Evolutionary conservation across 2,888 invertebrate genomes (phyloP), one percentile per base, ranked within the genome.

Genomic region (Dryocosmus kuriphilus): DNA sequence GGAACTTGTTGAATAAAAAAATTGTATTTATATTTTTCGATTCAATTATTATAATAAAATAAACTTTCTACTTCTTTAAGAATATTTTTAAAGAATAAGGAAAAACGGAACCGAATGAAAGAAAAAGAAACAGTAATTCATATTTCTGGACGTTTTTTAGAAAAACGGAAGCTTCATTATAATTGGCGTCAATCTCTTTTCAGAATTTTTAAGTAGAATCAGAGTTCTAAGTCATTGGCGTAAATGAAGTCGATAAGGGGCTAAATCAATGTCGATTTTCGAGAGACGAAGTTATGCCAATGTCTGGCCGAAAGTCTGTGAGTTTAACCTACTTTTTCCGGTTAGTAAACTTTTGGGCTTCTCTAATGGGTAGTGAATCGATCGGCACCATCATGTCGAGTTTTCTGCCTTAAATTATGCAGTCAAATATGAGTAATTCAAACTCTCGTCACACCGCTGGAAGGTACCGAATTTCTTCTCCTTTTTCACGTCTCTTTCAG

Each of bases 321-420:
- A 79, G 79, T 81, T 83, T 79, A 82, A 83, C 83, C 80, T 82
- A 82, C 79, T 82, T 84, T 82, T 83, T 82, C 77, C 79, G 63
- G 62, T 76, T 76, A 77, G 77, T 78, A 79, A 85, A 81, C 79
- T 82, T 81, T 83, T 63, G 74, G 73, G 74, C 62, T 75, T 74
- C 80, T 74, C 79, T 82, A 83, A 85, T 81, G 76, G 78, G 74
- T 71, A 22, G 41, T 65, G 78, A 81, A 83, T 85, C 82, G 82
- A 85, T 77, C 77, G 46, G 27, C 67, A 67, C 46, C 46, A 67
- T 24, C 51, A 61, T 65, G 77, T 76, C 75, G 27, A 67, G 46
- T 67, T 67, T 67, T 27, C 46, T 67, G 16, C 67, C 41, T 67
- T 46, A 46, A 67, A 67, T 67, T 67, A 27, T 67, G 41, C 67